A percentile compares a stretch with the other conserved stretches of the same genome.
phyloP scores from a whole-genome alignment of 1,140 invertebrate genomes.

The Archegozetes longisetosus region DNA sequence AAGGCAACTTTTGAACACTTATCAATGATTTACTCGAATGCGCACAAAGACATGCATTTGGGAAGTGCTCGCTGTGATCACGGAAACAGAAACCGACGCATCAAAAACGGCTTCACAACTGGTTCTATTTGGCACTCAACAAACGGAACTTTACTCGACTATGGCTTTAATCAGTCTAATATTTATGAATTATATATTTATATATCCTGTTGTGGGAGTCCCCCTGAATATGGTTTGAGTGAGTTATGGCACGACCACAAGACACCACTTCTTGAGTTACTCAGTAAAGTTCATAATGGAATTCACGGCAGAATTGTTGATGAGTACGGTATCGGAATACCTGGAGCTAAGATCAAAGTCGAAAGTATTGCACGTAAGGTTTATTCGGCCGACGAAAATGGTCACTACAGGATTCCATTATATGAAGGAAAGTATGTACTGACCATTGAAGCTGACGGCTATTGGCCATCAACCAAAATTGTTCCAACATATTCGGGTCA shows the following conservation, averaged over 20 bases:
- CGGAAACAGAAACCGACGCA: neutral
- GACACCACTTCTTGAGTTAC: neutral
- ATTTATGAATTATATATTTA: neutral
- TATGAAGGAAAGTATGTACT: conserved; percentile 49
- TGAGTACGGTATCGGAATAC: conserved; percentile 50
- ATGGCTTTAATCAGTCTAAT: neutral
- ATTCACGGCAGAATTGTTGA: conserved; percentile 69
- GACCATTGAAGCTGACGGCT: conserved; percentile 38
- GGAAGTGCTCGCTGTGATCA: conserved; percentile 4
- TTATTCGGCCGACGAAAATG: conserved; percentile 50
- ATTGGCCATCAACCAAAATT: conserved; percentile 36
- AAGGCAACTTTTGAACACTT: conserved; percentile 10
- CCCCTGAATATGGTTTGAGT: neutral
- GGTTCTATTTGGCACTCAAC: neutral
- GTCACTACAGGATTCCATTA: conserved; percentile 78
- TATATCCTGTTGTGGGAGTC: neutral
- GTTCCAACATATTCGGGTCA: neutral
- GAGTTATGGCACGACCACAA: neutral
- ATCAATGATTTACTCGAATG: conserved; percentile 8
- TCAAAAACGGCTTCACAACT: neutral
- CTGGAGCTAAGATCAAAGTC: conserved; percentile 54
- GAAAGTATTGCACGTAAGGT: conserved; percentile 52
- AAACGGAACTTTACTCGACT: neutral
- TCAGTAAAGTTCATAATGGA: conserved; percentile 43
- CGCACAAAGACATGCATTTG: conserved; percentile 11